A percentile compares a stretch with the other conserved stretches of the same genome.
These are phyloP conservation scores for Deroplatys truncata DNA, from an alignment of 2,888 invertebrate genomes.

Conservation along the genomic window DNA sequence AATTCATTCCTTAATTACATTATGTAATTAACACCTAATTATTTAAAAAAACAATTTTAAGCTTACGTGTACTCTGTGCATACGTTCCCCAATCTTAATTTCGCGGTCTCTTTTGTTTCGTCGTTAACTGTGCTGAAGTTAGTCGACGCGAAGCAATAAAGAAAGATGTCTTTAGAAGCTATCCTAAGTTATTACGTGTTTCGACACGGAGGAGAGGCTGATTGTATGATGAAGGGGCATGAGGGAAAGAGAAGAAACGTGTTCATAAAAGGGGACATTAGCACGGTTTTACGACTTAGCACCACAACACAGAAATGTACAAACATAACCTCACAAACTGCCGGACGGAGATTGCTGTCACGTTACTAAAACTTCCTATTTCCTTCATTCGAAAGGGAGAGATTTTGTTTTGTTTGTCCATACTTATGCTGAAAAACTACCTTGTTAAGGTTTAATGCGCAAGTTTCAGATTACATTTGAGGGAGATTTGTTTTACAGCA, in stretches of 20 bases:
- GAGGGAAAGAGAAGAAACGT: background rate
- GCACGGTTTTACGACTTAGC: background rate
- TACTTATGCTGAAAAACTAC: background rate
- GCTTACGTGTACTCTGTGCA: too few species aligned
- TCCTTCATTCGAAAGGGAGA: background rate
- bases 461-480: background rate
- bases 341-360: background rate
- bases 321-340: background rate
- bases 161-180: background rate
- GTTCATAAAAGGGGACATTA: slow-evolving; percentile 3
- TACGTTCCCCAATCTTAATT: too few species aligned
- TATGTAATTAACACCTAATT: too few species aligned
- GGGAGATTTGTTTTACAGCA: background rate
- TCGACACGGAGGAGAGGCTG: background rate
- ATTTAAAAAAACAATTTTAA: too few species aligned
- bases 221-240: background rate
- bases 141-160: background rate
- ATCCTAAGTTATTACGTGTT: background rate
- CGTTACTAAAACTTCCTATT: background rate
- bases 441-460: background rate
- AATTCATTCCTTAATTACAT: too few species aligned
- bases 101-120: too few species aligned
- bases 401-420: background rate
- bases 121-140: background rate
- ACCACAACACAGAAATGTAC: background rate